Evolutionary conservation across 2,888 invertebrate genomes (phyloP), one percentile per base, ranked within the genome.

Genomic region (Eupeodes latifasciatus): DNA sequence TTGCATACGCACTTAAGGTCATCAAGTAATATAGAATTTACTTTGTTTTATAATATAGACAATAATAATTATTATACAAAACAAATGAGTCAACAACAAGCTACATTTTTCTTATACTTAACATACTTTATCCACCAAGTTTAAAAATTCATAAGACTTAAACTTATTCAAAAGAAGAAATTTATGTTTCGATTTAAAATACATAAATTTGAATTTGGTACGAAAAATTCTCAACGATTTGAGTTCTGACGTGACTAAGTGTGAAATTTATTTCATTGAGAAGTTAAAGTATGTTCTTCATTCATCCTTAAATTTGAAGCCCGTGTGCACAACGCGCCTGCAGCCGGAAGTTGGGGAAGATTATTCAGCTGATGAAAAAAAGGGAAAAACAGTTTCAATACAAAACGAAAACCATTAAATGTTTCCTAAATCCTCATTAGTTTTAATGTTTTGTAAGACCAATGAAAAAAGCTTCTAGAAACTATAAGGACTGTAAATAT

Each of bases 1-100:
- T 59, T 59, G 57, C 57, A 59, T 59, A 59, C 57, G 57, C 57
- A 59, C 6, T 59, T 59, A 59, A 59, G 57, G 57, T 59, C 57
- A 59, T 59, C 55, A 57, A 59, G 57, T 51, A 16, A 19, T 10
- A 59, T 14, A 34, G 9, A 36, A 59, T 14, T 59, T 9, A 34
- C 14, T 57, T 57, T 57, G 12, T 34, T 14, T 27, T 27, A 5
- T 16, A 59, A 34, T 27, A 59, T 36, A 59, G 34, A 59, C 59
- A 59, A 34, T 14, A 34, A 12, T 5, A 19, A 2, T 27, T 12
- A 14, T 7, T 12, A 14, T 7, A n/a, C 34, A 59, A 34, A 59
- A 59, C 59, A 59, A 36, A 59, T 59, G 14, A 59, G 59, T 59
- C 59, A 59, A 27, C 27, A 27, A 27, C 27, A 2, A 27, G 27